Evolutionary conservation across 2,888 invertebrate species (phyloP).

Genomic region (Perdita meconis): DNA sequence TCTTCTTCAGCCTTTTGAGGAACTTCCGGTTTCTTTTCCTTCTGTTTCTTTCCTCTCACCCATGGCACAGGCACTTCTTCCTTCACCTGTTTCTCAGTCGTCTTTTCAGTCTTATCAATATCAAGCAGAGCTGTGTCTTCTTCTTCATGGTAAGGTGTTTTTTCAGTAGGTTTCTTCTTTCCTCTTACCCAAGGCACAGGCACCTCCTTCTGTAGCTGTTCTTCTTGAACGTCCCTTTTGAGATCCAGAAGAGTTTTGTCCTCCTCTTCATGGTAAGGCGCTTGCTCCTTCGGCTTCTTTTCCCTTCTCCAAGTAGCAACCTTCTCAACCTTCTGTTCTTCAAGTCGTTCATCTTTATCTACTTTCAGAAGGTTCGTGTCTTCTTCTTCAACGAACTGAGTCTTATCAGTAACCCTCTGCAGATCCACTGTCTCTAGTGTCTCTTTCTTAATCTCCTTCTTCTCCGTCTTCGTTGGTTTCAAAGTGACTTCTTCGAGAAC

Average conservation of each 20-base stretch:
- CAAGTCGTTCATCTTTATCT: slow-evolving; percentile 62
- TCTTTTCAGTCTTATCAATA: slow-evolving; percentile 56
- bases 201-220: slow-evolving; percentile 59
- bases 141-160: slow-evolving; percentile 65
- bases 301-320: slow-evolving; percentile 83
- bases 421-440: slow-evolving; percentile 85
- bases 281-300: slow-evolving; percentile 77
- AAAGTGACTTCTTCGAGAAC: slow-evolving; percentile 78
- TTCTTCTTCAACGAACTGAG: slow-evolving; percentile 69
- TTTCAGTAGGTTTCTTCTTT: slow-evolving; percentile 64
- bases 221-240: slow-evolving; percentile 59
- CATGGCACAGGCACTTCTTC: slow-evolving; percentile 76
- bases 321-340: slow-evolving; percentile 75
- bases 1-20: slow-evolving; percentile 59
- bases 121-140: slow-evolving; percentile 71
- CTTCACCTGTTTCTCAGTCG: slow-evolving; percentile 63
- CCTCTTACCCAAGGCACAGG: slow-evolving; percentile 83
- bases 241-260: slow-evolving; percentile 68
- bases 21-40: slow-evolving; percentile 48
- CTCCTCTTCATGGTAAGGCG: slow-evolving; percentile 80
- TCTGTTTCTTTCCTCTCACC: slow-evolving; percentile 67
- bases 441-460: slow-evolving; percentile 64
- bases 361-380: slow-evolving; percentile 67
- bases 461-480: slow-evolving; percentile 70
- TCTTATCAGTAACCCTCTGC: slow-evolving; percentile 82